A percentile compares a stretch with the other conserved stretches of the same genome.
Conservation (phyloP, 2,113 vertebrate genomes). For the Menura novaehollandiae region DNA sequence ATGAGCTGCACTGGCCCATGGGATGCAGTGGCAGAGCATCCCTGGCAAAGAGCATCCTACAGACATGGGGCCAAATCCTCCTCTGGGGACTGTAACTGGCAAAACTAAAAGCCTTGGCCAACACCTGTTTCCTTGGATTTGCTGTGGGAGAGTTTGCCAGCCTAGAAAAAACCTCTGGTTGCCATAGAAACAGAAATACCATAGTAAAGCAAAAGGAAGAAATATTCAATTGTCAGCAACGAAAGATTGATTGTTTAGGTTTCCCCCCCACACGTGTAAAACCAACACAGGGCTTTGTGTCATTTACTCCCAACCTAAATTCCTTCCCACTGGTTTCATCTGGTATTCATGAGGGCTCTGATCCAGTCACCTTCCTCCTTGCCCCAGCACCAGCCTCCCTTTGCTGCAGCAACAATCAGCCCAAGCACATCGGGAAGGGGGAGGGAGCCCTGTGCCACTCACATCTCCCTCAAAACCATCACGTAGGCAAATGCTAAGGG, state of each 20-base stretch:
- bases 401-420: neutral
- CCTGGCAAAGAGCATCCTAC: neutral
- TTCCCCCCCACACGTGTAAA: neutral
- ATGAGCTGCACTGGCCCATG: rapidly evolving
- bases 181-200: constrained; percentile 73
- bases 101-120: neutral
- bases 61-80: neutral
- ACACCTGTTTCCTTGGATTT: neutral
- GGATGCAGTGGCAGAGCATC: neutral
- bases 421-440: neutral
- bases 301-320: constrained; percentile 63
- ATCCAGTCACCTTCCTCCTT: neutral
- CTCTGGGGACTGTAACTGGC: neutral
- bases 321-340: constrained; percentile 43
- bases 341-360: constrained; percentile 56
- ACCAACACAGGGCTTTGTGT: constrained; percentile 53
- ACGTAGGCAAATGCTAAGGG: neutral
- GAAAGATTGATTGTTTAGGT: constrained; percentile 61
- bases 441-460: rapidly evolving
- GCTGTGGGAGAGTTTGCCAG: constrained; percentile 40
- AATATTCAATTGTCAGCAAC: constrained; percentile 68
- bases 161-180: constrained; percentile 67
- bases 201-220: constrained; percentile 52
- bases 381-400: neutral
- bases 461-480: neutral